Evolutionary conservation across 2,888 invertebrate species (phyloP), one percentile per base, ranked within the genome.

Genomic region (Allophyes oxyacanthae): DNA sequence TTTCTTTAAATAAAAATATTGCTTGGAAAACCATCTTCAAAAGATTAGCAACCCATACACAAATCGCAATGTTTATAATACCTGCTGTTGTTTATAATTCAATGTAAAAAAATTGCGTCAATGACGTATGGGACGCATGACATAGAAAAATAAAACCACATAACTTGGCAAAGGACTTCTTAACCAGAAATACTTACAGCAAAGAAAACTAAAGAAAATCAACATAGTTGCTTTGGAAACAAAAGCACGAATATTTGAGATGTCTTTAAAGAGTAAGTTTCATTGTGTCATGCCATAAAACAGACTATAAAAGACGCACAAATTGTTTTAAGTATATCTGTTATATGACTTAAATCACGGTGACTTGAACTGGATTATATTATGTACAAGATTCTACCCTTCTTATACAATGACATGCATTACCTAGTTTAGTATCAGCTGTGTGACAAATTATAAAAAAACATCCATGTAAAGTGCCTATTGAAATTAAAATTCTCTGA

Each of bases 311-410:
- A 53, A 57, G 38, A 48, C 36, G 28, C 15, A 60, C 55, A 63
- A n/a, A 60, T 69, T 45, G 66, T 51, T 72, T 64, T 53, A 51
- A 69, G 36, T 51, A 50, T 53, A 26, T 11, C 45, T 43, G 30
- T 60, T 66, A 55, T 20, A 36, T 15, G 13, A 40, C 36, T 30
- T 34, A 38, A 52, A 53, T 46, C 20, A 45, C 5, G 26, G n/a
- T 11, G 26, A 34, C 42, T n/a, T 10, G 25, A 11, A 40, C 25
- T 13, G n/a, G 7, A 25, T 11, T 40, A 28, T 32, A 11, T 33
- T n/a, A n/a, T n/a, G n/a, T n/a, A n/a, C n/a, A n/a, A n/a, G n/a
- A n/a, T n/a, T n/a, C n/a, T n/a, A n/a, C n/a, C n/a, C n/a, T n/a
- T n/a, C n/a, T n/a, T n/a, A n/a, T n/a, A n/a, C n/a, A n/a, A n/a